phyloP scores from a whole-genome alignment of 2,113 vertebrate genomes.

The Callipepla californica region DNA sequence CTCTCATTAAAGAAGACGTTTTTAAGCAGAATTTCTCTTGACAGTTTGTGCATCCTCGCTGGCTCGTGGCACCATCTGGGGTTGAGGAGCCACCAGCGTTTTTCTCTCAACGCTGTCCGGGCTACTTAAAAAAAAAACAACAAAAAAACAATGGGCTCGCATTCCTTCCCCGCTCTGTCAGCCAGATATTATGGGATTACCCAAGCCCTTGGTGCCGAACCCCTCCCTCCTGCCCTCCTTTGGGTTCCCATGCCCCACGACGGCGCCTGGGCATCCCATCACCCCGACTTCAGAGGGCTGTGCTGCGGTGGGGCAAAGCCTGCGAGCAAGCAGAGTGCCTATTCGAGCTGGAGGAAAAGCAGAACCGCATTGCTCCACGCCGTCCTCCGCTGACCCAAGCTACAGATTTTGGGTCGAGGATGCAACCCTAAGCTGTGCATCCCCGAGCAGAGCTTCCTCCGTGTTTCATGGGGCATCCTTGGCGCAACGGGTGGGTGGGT shows the following conservation, averaged over 20 bases:
- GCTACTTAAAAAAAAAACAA: neutral
- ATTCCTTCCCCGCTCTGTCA: conserved; percentile 33
- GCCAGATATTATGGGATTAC: neutral
- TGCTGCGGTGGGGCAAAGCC: neutral
- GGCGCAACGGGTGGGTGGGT: fast-evolving
- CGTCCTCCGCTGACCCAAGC: conserved; percentile 9
- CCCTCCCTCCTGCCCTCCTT: neutral
- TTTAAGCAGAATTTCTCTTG: conserved; percentile 27
- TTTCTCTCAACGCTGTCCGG: neutral
- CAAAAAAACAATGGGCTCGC: neutral
- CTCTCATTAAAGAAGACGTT: neutral
- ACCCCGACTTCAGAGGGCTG: neutral
- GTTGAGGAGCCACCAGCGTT: neutral
- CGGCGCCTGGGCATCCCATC: fast-evolving
- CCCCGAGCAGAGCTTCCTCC: fast-evolving
- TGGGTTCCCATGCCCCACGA: conserved; percentile 1
- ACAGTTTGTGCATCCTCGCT: conserved; percentile 8
- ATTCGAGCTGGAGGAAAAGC: neutral
- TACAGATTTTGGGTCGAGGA: neutral
- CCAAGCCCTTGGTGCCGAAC: neutral
- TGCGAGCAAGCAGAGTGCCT: neutral
- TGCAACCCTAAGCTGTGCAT: fast-evolving
- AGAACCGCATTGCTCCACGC: neutral
- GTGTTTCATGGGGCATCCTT: neutral
- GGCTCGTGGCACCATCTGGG: neutral